Evolutionary conservation across 1,140 invertebrate species (phyloP), one percentile per base, ranked within the genome.

Genomic region (Ceratosolen fusciceps): DNA sequence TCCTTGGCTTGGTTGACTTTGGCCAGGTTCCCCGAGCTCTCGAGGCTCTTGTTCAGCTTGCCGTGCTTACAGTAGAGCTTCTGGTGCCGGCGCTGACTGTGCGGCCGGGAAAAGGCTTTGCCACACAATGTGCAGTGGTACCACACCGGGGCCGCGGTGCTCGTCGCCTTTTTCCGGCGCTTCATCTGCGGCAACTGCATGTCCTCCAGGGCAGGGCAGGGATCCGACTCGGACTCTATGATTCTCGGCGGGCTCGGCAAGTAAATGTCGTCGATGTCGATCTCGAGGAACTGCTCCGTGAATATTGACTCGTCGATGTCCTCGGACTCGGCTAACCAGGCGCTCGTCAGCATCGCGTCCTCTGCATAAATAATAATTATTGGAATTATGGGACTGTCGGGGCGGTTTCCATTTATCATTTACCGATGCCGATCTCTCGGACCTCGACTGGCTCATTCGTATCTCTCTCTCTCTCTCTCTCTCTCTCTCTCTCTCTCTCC

Each of bases 261-360:
- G 19, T 77, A 72, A 21, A 77, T 47, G 34, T 31, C 37, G 2
- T 72, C 54, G 5, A 58, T 62, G 31, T 77, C 76, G 12, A 77
- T 56, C 29, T 70, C 52, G 1, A 70, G 49, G 37, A 70, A 77
- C 29, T 77, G 31, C 24, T 77, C 65, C n/a, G 75, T 10, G 1
- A 47, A 49, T n/a, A 70, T 21, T 10, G 37, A 39, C 26, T 68
- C 26, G 7, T 58, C 65, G 43, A 34, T 34, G 29, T 54, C 60
- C 37, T 58, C 62, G 0, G 52, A 29, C 19, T 14, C 47, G 8
- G 31, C 0, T 8, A 77, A 12, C 76, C 76, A 77, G 16, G 67
- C 49, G 10, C 67, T 77, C 21, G 68, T 70, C 67, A 77, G 29
- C 68, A 77, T 77, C 43, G 49, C 58, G 19, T 77, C 76, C 19